Conservation (phyloP, 2,797 vertebrate species). For the Naso thynnoides region DNA sequence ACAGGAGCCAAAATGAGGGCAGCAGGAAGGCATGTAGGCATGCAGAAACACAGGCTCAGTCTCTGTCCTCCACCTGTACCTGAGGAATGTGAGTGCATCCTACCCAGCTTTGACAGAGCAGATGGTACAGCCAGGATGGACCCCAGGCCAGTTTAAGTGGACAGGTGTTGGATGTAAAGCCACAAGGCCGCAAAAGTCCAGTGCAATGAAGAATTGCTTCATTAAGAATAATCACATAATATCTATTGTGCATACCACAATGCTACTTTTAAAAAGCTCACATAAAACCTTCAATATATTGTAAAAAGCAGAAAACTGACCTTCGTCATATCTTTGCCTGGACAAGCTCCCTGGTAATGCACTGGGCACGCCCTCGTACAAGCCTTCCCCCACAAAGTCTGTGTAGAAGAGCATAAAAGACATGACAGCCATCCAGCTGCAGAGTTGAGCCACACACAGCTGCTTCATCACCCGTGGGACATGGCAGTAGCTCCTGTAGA, state of each 20-base stretch:
- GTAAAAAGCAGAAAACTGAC: constrained; percentile 66
- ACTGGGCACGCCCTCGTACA: constrained; percentile 86
- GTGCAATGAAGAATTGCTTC: not conserved
- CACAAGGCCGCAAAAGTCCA: not conserved
- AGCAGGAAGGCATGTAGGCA: constrained; percentile 17
- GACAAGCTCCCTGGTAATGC: constrained; percentile 80
- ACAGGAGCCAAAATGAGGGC: constrained; percentile 15
- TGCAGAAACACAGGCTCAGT: constrained; percentile 23
- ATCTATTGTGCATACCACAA: not conserved
- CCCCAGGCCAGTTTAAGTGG: constrained; percentile 1
- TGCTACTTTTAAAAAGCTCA: not conserved
- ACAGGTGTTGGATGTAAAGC: constrained; percentile 17
- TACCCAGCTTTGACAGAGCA: constrained; percentile 33
- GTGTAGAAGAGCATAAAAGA: constrained; percentile 90
- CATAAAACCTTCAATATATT: not conserved
- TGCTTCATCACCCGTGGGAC: constrained; percentile 84
- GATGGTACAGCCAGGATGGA: constrained; percentile 8
- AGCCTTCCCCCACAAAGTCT: constrained; percentile 87
- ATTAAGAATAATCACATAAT: not conserved
- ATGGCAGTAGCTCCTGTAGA: constrained; percentile 87
- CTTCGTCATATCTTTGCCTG: constrained; percentile 86
- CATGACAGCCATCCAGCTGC: constrained; percentile 89
- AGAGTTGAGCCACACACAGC: constrained; percentile 86
- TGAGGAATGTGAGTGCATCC: constrained; percentile 44
- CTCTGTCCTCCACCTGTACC: constrained; percentile 51